phyloP scores from a whole-genome alignment of 2,888 invertebrate species.

The Sisyra nigra region DNA sequence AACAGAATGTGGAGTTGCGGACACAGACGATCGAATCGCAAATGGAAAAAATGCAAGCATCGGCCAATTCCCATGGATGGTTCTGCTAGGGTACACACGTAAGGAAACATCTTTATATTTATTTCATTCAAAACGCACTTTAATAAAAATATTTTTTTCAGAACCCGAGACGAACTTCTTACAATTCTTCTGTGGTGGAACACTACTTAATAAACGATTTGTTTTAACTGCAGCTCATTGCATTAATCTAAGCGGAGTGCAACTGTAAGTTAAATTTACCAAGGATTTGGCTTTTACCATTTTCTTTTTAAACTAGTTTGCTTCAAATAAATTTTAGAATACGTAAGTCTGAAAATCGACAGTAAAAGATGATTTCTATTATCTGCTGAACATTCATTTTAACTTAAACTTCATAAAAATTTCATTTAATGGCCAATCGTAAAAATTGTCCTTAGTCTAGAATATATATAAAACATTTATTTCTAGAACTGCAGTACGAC shows the following conservation, averaged over 20 bases:
- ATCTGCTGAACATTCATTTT: too few species aligned
- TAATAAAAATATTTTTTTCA: neutral
- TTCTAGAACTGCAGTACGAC: slow-evolving; percentile 33
- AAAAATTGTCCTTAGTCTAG: too few species aligned
- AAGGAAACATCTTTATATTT: slow-evolving; percentile 8
- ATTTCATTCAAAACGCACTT: neutral
- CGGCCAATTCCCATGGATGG: slow-evolving; percentile 44
- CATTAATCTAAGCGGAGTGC: slow-evolving; percentile 12
- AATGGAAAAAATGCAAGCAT: slow-evolving; percentile 30
- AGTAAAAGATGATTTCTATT: too few species aligned
- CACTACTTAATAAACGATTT: slow-evolving; percentile 17
- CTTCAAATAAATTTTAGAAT: neutral
- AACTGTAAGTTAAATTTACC: slow-evolving; percentile 15
- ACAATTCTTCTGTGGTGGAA: slow-evolving; percentile 21
- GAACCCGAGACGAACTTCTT: slow-evolving; percentile 5
- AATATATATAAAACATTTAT: neutral
- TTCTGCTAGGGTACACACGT: slow-evolving; percentile 27
- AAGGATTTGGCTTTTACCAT: neutral
- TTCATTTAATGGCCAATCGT: too few species aligned
- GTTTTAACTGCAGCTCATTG: slow-evolving; percentile 22
- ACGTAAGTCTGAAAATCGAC: neutral
- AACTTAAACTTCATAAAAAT: too few species aligned
- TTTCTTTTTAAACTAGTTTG: neutral
- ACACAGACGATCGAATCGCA: slow-evolving; percentile 22
- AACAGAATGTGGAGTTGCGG: slow-evolving; percentile 13